phyloP scores from a whole-genome alignment of 2,113 vertebrate genomes.

The Phyllostomus discolor region DNA sequence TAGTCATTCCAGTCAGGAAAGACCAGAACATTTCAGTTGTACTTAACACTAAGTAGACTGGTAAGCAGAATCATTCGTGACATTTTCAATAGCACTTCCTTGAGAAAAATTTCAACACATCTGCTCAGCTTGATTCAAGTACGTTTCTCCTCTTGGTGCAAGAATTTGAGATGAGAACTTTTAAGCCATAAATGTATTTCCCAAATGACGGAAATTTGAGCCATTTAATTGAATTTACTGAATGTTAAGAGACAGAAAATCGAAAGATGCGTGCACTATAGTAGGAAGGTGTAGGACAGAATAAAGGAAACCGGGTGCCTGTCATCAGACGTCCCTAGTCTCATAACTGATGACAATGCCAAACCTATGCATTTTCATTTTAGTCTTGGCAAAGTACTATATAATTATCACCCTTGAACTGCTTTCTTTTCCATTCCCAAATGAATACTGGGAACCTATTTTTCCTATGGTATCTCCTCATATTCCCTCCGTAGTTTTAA shows the following conservation, averaged over 20 bases:
- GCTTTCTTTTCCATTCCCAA: conserved; percentile 19
- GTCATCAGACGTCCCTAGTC: neutral
- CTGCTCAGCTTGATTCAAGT: conserved; percentile 26
- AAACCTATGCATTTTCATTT: neutral
- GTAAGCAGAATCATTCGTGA: neutral
- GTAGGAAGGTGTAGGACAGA: neutral
- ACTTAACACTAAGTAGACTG: neutral
- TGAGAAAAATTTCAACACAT: conserved; percentile 25
- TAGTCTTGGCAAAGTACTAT: neutral
- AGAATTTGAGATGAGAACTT: conserved; percentile 28
- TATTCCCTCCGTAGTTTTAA: neutral
- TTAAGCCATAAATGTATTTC: neutral
- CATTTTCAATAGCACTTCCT: conserved; percentile 25
- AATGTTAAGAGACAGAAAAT: conserved; percentile 9
- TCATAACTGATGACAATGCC: neutral
- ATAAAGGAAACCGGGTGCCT: neutral
- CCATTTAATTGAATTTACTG: conserved; percentile 10
- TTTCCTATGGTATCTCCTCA: neutral
- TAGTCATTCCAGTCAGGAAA: conserved; percentile 23
- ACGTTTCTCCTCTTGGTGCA: neutral
- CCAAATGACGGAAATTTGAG: neutral
- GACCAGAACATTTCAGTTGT: conserved; percentile 34
- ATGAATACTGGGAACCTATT: neutral
- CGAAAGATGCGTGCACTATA: neutral
- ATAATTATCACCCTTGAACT: neutral